Percentiles rank a stretch among this genome's conserved stretches.
Evolutionary conservation across 2,888 invertebrate species (phyloP).

Genomic region (Ennomos erosarius): DNA sequence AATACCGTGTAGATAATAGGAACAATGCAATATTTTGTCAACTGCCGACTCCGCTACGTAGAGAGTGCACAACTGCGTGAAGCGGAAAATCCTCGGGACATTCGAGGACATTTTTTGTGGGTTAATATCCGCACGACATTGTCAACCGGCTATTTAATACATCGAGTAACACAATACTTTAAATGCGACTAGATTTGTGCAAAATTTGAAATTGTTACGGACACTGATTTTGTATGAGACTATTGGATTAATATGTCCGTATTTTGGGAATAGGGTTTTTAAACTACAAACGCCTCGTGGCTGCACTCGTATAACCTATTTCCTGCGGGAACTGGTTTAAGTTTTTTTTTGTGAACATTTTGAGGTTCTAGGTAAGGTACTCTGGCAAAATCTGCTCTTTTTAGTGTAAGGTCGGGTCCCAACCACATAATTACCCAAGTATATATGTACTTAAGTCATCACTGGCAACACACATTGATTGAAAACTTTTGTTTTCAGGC

Average conservation of each 20-base stretch:
- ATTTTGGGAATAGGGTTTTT: slow-evolving; percentile 38
- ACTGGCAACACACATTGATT: no score
- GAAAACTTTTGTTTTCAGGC: no score
- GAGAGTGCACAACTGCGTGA: slow-evolving; percentile 82
- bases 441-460: no score
- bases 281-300: no score
- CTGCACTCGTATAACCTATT: no score
- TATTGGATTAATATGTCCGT: slow-evolving; percentile 75
- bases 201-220: slow-evolving; percentile 83
- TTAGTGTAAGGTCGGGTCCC: no score
- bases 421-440: no score
- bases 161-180: slow-evolving; percentile 83
- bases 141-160: slow-evolving; percentile 84
- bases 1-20: slow-evolving; percentile 83
- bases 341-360: no score
- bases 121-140: slow-evolving; percentile 85
- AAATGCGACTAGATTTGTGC: slow-evolving; percentile 84
- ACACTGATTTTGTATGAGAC: slow-evolving; percentile 71
- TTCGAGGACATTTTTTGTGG: slow-evolving; percentile 84
- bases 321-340: no score
- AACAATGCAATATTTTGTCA: slow-evolving; percentile 86
- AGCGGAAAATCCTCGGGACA: slow-evolving; percentile 85
- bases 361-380: no score
- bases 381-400: no score
- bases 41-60: slow-evolving; percentile 79